phyloP scores from a whole-genome alignment of 1,140 invertebrate genomes.

The Orchestia grillus region DNA sequence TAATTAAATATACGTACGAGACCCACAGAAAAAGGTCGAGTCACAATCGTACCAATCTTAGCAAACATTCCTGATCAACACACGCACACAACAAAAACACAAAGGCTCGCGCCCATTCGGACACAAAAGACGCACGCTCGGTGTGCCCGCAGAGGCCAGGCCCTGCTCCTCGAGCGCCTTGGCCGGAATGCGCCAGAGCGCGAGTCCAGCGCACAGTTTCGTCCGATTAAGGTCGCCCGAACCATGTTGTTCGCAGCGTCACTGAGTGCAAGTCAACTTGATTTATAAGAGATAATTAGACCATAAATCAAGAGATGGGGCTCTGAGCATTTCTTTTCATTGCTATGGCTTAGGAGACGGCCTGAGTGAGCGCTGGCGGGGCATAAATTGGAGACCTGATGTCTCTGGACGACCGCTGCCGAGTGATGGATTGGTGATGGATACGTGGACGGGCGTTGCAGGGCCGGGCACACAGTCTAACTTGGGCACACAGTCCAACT shows the following conservation, averaged over 20 bases:
- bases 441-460: neutral
- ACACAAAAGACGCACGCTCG: neutral
- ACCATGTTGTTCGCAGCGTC: neutral
- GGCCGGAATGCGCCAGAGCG: neutral
- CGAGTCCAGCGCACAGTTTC: neutral
- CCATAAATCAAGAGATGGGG: constrained; percentile 30
- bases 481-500: too few relatives aligned
- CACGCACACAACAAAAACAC: neutral
- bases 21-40: too few relatives aligned
- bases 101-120: neutral
- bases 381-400: neutral
- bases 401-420: neutral
- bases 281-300: constrained; percentile 35
- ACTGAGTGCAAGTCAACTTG: neutral
- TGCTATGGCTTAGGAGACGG: neutral
- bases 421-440: neutral
- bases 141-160: neutral
- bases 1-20: too few relatives aligned
- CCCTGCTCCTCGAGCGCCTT: neutral
- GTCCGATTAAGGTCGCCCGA: neutral
- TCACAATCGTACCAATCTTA: too few relatives aligned
- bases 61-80: too few relatives aligned
- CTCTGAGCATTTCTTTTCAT: constrained; percentile 39
- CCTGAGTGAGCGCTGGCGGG: neutral
- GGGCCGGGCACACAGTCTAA: too few relatives aligned